Base-by-base conservation (phyloP, 2,797 vertebrate genomes). In the Paratrypauchen microcephalus region DNA sequence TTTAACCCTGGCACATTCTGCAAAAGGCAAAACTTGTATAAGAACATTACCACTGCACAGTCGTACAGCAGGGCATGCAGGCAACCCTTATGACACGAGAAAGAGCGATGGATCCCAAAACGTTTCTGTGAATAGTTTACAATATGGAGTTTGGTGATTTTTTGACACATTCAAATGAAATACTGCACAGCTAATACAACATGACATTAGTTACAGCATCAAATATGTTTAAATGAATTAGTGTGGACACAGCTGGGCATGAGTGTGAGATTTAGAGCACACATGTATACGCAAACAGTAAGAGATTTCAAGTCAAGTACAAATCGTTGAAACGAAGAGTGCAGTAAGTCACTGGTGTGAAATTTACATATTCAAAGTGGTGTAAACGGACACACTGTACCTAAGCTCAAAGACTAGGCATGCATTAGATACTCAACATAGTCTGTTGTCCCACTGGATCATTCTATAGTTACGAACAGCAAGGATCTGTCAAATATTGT, bases 301-400 rank as follows among this genome's bases (percentile, higher is more conserved):
- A 74, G 47, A 69, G 71, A 71, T 52, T 80, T 70, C 41, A 83
- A 84, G 82, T 84, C 80, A 87, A 83, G 84, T 86, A 87, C 79
- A 88, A 89, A 86, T 86, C 78, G 73, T 78, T 86, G 24, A 75
- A 84, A 80, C 75, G 78, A 78, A 79, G 83, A 88, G 86, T 89
- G 92, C 88, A 80, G 88, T 85, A 88, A 86, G 86, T 88, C 83
- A 89, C 75, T 71, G 82, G 86, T 90, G 88, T 77, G 70, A 84
- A 75, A 70, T 83, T 87, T 82, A 89, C 78, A 84, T 86, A 76
- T 80, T 85, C 69, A 88, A 88, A 88, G 76, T 66, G 57, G 87
- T 87, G 85, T 78, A 84, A 86, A 89, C 78, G 69, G 78, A 79
- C 71, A 86, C 83, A 89, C 83, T 71, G 87, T 79, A 88, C 77